Base-by-base conservation (phyloP, 37 sponge, comb jelly and placozoan genomes). In the Halisarca cf. caerulea region DNA sequence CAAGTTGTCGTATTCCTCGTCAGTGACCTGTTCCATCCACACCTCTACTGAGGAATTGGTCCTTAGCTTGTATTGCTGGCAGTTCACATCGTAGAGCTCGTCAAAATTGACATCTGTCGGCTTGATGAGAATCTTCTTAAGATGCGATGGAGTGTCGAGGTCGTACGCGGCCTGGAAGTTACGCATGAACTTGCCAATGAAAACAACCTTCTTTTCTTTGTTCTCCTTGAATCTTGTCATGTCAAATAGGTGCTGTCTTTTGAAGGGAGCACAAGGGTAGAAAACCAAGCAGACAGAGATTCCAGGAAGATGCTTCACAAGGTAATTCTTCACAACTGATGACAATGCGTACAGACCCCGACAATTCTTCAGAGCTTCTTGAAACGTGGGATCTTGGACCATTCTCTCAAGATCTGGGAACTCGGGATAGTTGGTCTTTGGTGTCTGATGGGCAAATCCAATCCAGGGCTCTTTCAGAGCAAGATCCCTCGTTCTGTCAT, bases 381-480 rank as follows among this genome's bases (percentile, higher is more conserved):
- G 25, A 58, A 90, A 90, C 2, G 21, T 23, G 1, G 70, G 40
- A 32, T 82, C 47, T 30, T 81, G 8, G 33, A 82, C 71, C 68
- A 90, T 37, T 25, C 86, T 57, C 55, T 86, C 79, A 5, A 90
- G 66, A 23, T 86, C 90, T 0, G 90, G 90, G 42, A 84, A 89
- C 9, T 18, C 43, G 5, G 40, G 61, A 39, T 68, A 85, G 32
- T 86, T 82, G 37, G 55, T 86, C 8, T 58, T 17, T 20, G 90
- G 86, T 0, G 87, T 86, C 41, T 90, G 90, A 53, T 90, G 90
- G 1, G 86, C 78, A 57, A 90, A 81, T 17, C 90, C 90, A 0
- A 90, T 39, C 90, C 90, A 90, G 0, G 86, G 83, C 42, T 86
- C 90, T 7, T 62, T 38, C 51, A 14, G 51, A 14, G 51, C 51